These are phyloP conservation scores for Diachasmimorpha longicaudata DNA, from an alignment of 1,140 invertebrate species.

Conservation along the genomic window DNA sequence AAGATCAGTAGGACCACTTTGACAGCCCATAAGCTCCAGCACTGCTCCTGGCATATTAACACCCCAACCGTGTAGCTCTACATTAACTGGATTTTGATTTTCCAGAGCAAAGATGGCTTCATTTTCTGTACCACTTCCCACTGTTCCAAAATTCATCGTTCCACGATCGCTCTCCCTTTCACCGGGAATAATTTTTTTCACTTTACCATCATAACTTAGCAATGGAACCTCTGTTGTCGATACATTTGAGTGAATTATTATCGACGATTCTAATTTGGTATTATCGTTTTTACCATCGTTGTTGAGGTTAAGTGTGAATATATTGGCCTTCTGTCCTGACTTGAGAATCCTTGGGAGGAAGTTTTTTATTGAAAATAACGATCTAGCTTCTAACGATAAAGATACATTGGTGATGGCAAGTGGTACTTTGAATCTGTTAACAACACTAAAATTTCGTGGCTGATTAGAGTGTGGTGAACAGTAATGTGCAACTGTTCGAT, in stretches of 20 bases:
- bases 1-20: slow-evolving; percentile 63
- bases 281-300: slow-evolving; percentile 63
- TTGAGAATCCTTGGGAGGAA: slow-evolving; percentile 69
- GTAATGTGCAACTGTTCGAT: slow-evolving; percentile 64
- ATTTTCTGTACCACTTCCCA: slow-evolving; percentile 73
- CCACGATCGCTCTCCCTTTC: slow-evolving; percentile 64
- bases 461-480: slow-evolving; percentile 63
- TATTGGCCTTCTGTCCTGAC: slow-evolving; percentile 66
- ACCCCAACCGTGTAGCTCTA: slow-evolving; percentile 71
- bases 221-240: slow-evolving; percentile 74
- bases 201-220: slow-evolving; percentile 76
- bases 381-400: slow-evolving; percentile 67
- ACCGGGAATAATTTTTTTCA: slow-evolving; percentile 66
- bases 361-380: slow-evolving; percentile 70
- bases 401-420: slow-evolving; percentile 75
- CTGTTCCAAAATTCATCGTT: slow-evolving; percentile 76
- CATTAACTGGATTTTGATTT: slow-evolving; percentile 78
- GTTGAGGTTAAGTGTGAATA: slow-evolving; percentile 68
- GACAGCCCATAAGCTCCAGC: slow-evolving; percentile 74
- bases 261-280: slow-evolving; percentile 69
- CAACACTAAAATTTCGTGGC: slow-evolving; percentile 67
- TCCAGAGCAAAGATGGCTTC: slow-evolving; percentile 75
- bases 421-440: slow-evolving; percentile 75
- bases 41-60: slow-evolving; percentile 73
- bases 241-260: slow-evolving; percentile 76